These are phyloP conservation scores for Lordiphosa mommai DNA, from an alignment of 1,140 invertebrate species.

Conservation along the genomic window DNA sequence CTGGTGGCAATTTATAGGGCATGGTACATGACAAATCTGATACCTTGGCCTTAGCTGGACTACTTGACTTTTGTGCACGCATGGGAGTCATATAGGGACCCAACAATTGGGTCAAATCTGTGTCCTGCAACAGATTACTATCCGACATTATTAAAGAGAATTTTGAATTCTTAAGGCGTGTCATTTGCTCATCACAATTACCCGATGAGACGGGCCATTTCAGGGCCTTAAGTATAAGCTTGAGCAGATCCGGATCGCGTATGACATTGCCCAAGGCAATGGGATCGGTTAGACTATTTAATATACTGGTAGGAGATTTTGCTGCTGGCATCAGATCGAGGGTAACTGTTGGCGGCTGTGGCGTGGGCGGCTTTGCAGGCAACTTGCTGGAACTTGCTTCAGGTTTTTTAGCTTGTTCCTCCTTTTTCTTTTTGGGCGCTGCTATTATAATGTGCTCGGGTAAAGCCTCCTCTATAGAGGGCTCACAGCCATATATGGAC, in stretches of 20 bases:
- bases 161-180: constrained; percentile 61
- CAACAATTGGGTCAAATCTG: constrained; percentile 70
- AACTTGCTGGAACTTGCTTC: not conserved
- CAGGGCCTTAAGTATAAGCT: constrained; percentile 70
- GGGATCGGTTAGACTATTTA: constrained; percentile 50
- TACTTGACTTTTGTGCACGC: constrained; percentile 22
- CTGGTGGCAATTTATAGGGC: constrained; percentile 73
- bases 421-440: constrained; percentile 63
- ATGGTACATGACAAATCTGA: constrained; percentile 56
- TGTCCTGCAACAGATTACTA: constrained; percentile 70
- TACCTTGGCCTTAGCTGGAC: constrained; percentile 20
- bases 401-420: constrained; percentile 14
- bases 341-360: constrained; percentile 6
- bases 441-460: constrained; percentile 73
- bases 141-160: constrained; percentile 73
- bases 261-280: constrained; percentile 70
- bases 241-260: constrained; percentile 69
- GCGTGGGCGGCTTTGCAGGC: constrained; percentile 4
- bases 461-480: constrained; percentile 54
- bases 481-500: constrained; percentile 38
- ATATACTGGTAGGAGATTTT: constrained; percentile 25
- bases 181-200: constrained; percentile 67
- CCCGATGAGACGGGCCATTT: constrained; percentile 67
- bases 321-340: constrained; percentile 6
- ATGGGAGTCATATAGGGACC: constrained; percentile 68